Evolutionary conservation across 2,888 invertebrate genomes (phyloP).

Genomic region (Drosophila mimetica): DNA sequence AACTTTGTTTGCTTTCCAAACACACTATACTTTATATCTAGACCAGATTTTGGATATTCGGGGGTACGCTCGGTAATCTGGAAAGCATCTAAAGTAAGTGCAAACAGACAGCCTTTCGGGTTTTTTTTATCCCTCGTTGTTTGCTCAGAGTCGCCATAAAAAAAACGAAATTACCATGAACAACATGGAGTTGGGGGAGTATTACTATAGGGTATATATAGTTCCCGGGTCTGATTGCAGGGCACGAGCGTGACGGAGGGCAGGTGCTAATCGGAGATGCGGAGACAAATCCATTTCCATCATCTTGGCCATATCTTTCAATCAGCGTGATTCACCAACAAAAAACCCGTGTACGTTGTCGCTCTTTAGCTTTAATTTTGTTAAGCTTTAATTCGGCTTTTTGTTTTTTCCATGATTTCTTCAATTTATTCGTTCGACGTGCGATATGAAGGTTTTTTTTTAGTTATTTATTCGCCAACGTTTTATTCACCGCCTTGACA

Average conservation of each 20-base stretch:
- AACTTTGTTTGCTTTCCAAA: constrained; percentile 18
- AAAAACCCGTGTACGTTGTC: constrained; percentile 5
- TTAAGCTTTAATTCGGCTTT: constrained; percentile 15
- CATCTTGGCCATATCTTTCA: background rate
- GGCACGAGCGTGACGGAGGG: constrained; percentile 45
- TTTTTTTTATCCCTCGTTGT: constrained; percentile 33
- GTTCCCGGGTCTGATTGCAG: background rate
- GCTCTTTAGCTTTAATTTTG: constrained; percentile 12
- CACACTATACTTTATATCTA: constrained; percentile 14
- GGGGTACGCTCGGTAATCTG: constrained; percentile 48
- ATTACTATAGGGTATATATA: background rate
- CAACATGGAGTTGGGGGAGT: constrained; percentile 4
- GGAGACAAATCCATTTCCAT: constrained; percentile 21
- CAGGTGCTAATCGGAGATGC: constrained; percentile 50
- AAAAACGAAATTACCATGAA: constrained; percentile 59
- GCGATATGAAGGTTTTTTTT: constrained; percentile 34
- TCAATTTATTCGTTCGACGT: constrained; percentile 33
- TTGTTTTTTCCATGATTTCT: constrained; percentile 16
- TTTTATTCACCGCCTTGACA: constrained; percentile 7
- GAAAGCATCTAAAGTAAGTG: constrained; percentile 24
- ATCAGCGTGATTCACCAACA: constrained; percentile 10
- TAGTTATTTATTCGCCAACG: constrained; percentile 21
- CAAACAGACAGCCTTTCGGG: constrained; percentile 28
- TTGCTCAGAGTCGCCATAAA: constrained; percentile 45
- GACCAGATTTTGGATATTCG: constrained; percentile 26